Evolutionary conservation across 2,888 invertebrate genomes (phyloP), one percentile per base, ranked within the genome.

Genomic region (Catocala fraxini): DNA sequence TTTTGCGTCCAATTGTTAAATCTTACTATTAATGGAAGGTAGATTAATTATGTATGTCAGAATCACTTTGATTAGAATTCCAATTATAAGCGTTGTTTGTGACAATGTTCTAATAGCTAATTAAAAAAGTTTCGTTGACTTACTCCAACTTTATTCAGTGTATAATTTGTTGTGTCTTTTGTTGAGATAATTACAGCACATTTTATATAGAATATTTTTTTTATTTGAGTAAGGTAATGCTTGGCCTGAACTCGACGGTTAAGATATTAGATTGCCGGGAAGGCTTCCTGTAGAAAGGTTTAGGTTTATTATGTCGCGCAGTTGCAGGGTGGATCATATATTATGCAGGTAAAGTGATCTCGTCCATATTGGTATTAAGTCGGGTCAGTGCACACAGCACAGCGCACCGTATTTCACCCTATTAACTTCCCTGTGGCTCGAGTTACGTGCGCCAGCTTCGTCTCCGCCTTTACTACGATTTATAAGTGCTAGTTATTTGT

Each of bases 11-110:
- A 70, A 68, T 70, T 75, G 56, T n/a, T n/a, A n/a, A 70, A 43
- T 68, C 57, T 63, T 51, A 65, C 64, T 66, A 73, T 56, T 70
- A 70, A 70, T 73, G 75, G 60, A 66, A 75, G 51, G 63, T 57
- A 68, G 56, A 70, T 76, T 68, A 75, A 65, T 68, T 54, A 62
- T 59, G 51, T 54, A 62, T 59, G 51, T 54, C 68, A 65, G 55
- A 60, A 65, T 59, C 56, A 46, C 43, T 57, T 55, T 33, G 52
- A 54, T 51, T 59, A 59, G 55, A 58, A 51, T 71, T 52, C 25
- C 51, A 63, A 53, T 61, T 47, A 51, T 34, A 35, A 34, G n/a
- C 51, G 49, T 75, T 65, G 62, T 68, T 65, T 52, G 56, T 63
- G 53, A 57, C 49, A 42, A 45, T 11, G 65, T 57, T 63, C 70